Base-by-base conservation (phyloP, 2,888 invertebrate genomes). In the Sinelater perroti region DNA sequence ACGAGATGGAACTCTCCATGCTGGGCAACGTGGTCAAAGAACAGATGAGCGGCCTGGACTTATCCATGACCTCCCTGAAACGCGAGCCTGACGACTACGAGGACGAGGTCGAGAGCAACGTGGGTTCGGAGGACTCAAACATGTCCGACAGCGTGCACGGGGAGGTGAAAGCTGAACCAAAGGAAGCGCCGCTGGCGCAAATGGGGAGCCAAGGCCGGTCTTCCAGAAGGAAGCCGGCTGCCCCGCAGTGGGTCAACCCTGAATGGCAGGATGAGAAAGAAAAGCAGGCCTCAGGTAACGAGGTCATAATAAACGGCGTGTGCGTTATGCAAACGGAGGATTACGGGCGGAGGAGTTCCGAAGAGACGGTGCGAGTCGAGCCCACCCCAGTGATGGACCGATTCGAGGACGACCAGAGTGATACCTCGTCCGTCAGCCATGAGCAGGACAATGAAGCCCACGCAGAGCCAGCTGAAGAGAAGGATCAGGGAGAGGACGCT, bases 181-280 rank as follows among this genome's bases (percentile, higher is more conserved):
- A 84, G 58, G 75, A 76, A 59, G 66, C 72, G 35, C 73, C 74
- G 17, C 62, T 65, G 45, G 49, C 63, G 3, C 62, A 59, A 28
- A 61, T 67, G 6, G 52, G 56, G 20, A 61, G 36, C 17, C 65
- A 65, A 59, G 72, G 77, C 1, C 69, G 87, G 69, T 83, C 86
- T 36, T 91, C 89, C 52, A 81, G 95, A 62, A 85, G 97, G 71
- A 97, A 97, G 81, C 95, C 96, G 1, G 95, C 95, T 1, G 95
- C 96, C 49, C 97, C 97, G 1, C 96, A 97, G 79, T 96, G 97
- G 95, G 95, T 97, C 2, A 96, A 96, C 78, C 97, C 97, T 4
- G 93, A 93, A 69, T 92, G 92, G 91, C 91, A 91, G 72, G 91
- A 90, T 72, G 81, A 81, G 53, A 78, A 78, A 47, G 85, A 84